phyloP scores from a whole-genome alignment of 2,113 vertebrate genomes.

The Parus major region DNA sequence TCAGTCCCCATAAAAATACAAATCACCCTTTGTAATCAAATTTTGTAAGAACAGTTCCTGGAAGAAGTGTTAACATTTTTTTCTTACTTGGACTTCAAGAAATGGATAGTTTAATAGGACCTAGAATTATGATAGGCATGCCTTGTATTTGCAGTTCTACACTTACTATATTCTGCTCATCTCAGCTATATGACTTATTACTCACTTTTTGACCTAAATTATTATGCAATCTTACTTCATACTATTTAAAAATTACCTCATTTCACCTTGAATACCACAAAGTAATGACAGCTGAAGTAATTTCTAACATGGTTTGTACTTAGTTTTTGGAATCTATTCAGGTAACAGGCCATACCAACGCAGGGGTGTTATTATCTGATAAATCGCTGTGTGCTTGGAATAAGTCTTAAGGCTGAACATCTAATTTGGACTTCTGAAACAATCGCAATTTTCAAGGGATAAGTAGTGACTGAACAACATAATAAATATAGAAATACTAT shows the following conservation, averaged over 20 bases:
- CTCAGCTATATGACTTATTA: background rate
- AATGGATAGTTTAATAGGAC: background rate
- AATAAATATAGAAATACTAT: slow-evolving; percentile 1
- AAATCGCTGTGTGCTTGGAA: background rate
- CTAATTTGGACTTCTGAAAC: slow-evolving; percentile 21
- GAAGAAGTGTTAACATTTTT: background rate
- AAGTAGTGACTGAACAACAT: slow-evolving; percentile 7
- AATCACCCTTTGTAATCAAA: background rate
- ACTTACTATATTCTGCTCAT: background rate
- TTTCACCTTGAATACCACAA: slow-evolving; percentile 31
- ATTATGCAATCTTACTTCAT: background rate
- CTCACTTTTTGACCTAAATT: slow-evolving; percentile 35
- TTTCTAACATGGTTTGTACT: background rate
- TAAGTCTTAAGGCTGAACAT: background rate
- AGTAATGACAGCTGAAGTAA: slow-evolving; percentile 3
- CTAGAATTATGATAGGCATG: background rate
- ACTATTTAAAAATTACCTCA: slow-evolving; percentile 27
- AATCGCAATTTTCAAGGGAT: background rate
- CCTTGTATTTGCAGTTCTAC: background rate
- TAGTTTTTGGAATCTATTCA: background rate
- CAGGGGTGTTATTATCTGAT: background rate
- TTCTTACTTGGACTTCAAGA: background rate
- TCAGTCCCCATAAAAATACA: background rate
- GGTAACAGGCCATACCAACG: background rate
- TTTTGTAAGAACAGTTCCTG: background rate